Percentiles rank a stretch among this genome's conserved stretches.
These are phyloP conservation scores for Enteromius thamalakanensis DNA, from an alignment of 2,797 vertebrate species.

Conservation along the genomic window DNA sequence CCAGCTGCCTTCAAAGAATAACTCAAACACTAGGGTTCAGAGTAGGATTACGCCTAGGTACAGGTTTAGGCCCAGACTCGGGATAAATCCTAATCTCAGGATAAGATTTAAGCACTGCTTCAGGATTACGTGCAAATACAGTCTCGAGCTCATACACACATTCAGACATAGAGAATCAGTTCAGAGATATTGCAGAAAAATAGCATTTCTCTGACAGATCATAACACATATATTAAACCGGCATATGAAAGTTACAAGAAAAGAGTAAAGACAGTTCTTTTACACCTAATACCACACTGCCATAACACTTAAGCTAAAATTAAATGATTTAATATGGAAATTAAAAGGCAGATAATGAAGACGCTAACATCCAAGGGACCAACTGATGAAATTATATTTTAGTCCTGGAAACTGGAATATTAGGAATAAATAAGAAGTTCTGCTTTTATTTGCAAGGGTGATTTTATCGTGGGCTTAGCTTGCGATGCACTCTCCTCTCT, in stretches of 20 bases:
- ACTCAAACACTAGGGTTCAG: constrained; percentile 7
- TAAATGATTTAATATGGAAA: background rate
- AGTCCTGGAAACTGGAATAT: background rate
- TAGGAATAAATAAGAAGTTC: constrained; percentile 18
- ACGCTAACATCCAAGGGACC: constrained; percentile 1
- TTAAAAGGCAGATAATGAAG: constrained; percentile 9
- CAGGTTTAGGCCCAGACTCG: constrained; percentile 25
- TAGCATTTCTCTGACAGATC: background rate
- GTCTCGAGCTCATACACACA: background rate
- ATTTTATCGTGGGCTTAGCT: constrained; percentile 49
- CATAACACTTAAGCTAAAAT: constrained; percentile 16
- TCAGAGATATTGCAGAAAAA: background rate
- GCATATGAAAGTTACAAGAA: background rate
- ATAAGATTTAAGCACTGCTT: constrained; percentile 24
- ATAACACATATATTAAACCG: background rate
- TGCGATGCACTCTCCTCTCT: background rate
- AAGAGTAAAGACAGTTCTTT: background rate
- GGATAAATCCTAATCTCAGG: constrained; percentile 36
- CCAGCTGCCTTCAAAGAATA: background rate
- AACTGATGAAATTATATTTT: background rate
- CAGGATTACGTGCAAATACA: background rate
- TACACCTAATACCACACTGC: background rate
- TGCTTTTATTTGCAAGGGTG: background rate
- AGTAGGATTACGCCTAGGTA: constrained; percentile 1
- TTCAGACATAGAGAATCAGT: constrained; percentile 9